Evolutionary conservation across 2,888 invertebrate species (phyloP).

Genomic region (Pseudolycoriella hygida): DNA sequence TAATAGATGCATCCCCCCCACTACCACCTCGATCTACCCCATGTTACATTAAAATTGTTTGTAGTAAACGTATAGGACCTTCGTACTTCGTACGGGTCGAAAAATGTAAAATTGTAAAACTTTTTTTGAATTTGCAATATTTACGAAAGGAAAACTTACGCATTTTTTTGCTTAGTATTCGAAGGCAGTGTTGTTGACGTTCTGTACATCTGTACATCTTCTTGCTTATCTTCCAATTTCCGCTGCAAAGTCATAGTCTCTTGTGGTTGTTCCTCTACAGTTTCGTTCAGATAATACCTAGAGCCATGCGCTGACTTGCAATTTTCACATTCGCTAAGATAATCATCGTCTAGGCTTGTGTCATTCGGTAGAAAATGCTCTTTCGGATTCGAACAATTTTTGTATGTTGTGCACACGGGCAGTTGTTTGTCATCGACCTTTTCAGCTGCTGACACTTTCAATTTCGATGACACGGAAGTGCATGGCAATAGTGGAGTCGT

Average conservation of each 20-base stretch:
- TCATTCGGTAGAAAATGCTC: conserved; percentile 30
- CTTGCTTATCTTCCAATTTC: conserved; percentile 26
- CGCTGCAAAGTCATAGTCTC: conserved; percentile 53
- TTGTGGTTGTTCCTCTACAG: conserved; percentile 33
- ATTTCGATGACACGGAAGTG: conserved; percentile 7
- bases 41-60: too few species aligned
- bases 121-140: too few species aligned
- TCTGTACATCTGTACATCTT: conserved; percentile 33
- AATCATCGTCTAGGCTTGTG: conserved; percentile 42
- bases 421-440: conserved; percentile 18
- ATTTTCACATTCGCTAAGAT: conserved; percentile 70
- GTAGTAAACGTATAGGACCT: too few species aligned
- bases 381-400: conserved; percentile 29
- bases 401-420: conserved; percentile 29
- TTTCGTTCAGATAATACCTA: conserved; percentile 42
- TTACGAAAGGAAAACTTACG: conserved; percentile 19
- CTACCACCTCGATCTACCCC: too few species aligned
- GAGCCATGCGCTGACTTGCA: conserved; percentile 61
- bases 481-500: conserved; percentile 8
- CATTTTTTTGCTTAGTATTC: conserved; percentile 32
- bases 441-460: conserved; percentile 3
- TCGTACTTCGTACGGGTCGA: too few species aligned
- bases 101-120: too few species aligned
- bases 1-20: too few species aligned
- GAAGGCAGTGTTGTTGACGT: conserved; percentile 46